Base-by-base conservation (phyloP, 2,888 invertebrate species). In the Thereva nobilitata region DNA sequence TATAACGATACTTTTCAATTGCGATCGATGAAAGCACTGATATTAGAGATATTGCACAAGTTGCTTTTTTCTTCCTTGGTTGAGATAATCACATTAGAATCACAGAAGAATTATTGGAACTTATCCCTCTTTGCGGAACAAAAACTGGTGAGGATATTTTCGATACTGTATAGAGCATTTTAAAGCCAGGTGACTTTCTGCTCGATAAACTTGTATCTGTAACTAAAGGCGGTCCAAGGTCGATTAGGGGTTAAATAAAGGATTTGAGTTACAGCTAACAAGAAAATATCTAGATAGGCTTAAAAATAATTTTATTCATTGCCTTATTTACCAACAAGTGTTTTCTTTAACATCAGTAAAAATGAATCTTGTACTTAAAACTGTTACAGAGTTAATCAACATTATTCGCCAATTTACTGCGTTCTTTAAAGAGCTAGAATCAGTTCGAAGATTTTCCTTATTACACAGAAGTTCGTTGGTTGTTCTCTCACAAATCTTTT, bases 121-220 rank as follows among this genome's bases (percentile, higher is more conserved):
- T 63, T 49, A 49, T 63, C 49, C 49, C 49, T 23, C 63, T 63
- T 63, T 12, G 35, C 50, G 63, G 63, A 49, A 49, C 63, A 37
- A 63, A 35, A 63, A 63, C 63, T 49, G 38, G 47, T 49, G 63
- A 40, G 44, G 61, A 59, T 59, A 59, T 59, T 59, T 59, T 59
- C 38, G 63, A 63, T 63, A 41, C 49, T 9, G 49, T 63, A 49
- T 49, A 35, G 47, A 63, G 37, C 38, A 49, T 49, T 63, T 49
- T 49, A 49, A 5, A 63, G 49, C 45, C 45, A 23, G 34, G 23
- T 63, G 4, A 49, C 2, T 8, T 49, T 45, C 34, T 49, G 23
- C 12, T 63, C 34, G 49, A 50, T 35, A 63, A 63, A 34, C 49
- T 63, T 50, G 63, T 63, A 35, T 63, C 63, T 49, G 47, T 63